Base-by-base conservation (phyloP, 2,797 vertebrate genomes). In the Limnodromus scolopaceus region DNA sequence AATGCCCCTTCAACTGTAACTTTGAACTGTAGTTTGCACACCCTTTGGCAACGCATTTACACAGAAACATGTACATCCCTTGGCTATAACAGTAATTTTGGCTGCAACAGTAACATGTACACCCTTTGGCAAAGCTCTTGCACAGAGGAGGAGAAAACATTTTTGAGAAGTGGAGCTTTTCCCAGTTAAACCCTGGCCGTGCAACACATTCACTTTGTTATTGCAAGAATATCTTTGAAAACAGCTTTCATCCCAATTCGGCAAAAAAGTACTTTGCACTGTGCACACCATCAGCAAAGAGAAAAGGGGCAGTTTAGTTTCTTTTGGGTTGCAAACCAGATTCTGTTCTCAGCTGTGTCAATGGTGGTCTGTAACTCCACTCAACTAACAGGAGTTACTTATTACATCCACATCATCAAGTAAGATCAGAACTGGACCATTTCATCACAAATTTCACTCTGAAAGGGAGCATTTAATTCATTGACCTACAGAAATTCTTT, bases 71-170 rank as follows among this genome's bases (percentile, higher is more conserved):
- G 95, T 96, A 96, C 91, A 89, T 97, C 97, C 97, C 55, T 96
- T 97, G 96, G 97, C 96, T 97, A 96, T 96, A 97, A 97, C 97
- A 97, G 97, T 94, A 97, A 95, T 93, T 91, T 96, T 94, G 97
- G 96, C 93, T 97, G 89, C 87, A 97, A 92, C 87, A 94, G 95
- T 88, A 96, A 95, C 76, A 81, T 88, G 93, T 95, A 95, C 79
- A 93, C 92, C 96, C 95, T 94, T 92, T 94, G 95, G 97, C 97
- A 96, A 96, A 88, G 74, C 75, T 66, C 76, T 90, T 11, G n/a
- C n/a, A 8, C 5, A 64, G 65, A 80, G 58, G 38, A 91, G 92
- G 69, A 84, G 78, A 82, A 84, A 53, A 22, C 17, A 13, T 68
- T 66, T 91, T 82, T 45, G 3, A 41, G 16, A 92, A 78, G 58